Base-by-base conservation (phyloP, 2,888 invertebrate genomes). In the Drosophila bunnanda region DNA sequence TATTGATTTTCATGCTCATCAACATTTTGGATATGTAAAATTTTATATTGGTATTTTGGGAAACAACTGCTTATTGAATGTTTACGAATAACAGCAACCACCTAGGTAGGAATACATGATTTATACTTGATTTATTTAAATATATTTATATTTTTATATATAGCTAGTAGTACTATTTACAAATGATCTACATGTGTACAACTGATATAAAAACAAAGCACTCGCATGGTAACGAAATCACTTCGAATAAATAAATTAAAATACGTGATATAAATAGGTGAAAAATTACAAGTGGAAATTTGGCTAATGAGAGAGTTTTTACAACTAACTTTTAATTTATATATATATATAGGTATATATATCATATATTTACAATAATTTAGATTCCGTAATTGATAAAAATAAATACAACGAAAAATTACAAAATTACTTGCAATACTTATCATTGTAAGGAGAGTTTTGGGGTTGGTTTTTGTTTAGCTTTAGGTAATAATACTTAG, bases 11-110 rank as follows among this genome's bases (percentile, higher is more conserved):
- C 70, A 73, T 75, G 76, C 76, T 57, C 68, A 78, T 72, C 64
- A 84, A 76, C 70, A 68, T 77, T 72, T 70, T 57, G 68, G 86
- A 83, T 83, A 83, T 83, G 86, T 82, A 54, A 74, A 58, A 53
- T 10, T 46, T 62, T 67, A 69, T 62, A 62, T 70, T 64, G 69
- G 41, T 65, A 20, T 50, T 44, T 53, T 71, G 66, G 70, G 68
- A 83, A 86, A 86, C 86, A 82, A 85, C 64, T 68, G 65, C 58
- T 70, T 75, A 77, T 58, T 80, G 71, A 60, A 73, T 73, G 59
- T 72, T 70, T 71, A 80, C 28, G 62, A 76, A 77, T 80, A 83
- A 82, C 80, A 83, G 86, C 83, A 85, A 82, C 82, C 82, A 82
- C 85, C 85, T 85, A 73, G 78, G 32, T 82, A 80, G 85, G 85